phyloP scores from a whole-genome alignment of 2,888 invertebrate genomes.

The Ecliptopera silaceata region DNA sequence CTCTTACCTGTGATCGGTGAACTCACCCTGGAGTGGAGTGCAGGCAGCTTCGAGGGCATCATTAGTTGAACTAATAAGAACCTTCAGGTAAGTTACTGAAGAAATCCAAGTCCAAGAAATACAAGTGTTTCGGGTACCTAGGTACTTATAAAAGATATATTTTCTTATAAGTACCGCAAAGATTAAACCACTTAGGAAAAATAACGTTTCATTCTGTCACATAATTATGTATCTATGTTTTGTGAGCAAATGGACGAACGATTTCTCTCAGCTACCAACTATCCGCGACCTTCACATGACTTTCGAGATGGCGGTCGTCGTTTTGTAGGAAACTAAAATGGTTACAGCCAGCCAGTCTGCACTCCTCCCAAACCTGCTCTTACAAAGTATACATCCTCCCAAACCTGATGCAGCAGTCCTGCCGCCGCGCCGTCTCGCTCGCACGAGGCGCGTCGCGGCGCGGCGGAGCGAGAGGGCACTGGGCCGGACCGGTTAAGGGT shows the following conservation, averaged over 20 bases:
- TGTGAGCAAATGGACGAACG: too few relatives aligned
- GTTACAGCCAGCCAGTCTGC: constrained; percentile 9
- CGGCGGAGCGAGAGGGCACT: constrained; percentile 33
- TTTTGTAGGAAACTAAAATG: background rate
- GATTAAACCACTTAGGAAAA: too few relatives aligned
- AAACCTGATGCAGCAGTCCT: constrained; percentile 38
- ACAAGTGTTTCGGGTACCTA: background rate
- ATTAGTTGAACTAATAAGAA: background rate
- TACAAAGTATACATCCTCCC: constrained; percentile 36
- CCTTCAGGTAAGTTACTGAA: background rate
- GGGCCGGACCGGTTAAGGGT: constrained; percentile 34
- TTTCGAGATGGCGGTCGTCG: background rate
- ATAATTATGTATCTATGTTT: too few relatives aligned
- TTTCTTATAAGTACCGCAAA: too few relatives aligned
- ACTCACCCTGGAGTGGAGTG: constrained; percentile 1
- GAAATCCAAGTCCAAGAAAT: background rate
- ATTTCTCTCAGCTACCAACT: too few relatives aligned
- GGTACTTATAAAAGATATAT: background rate
- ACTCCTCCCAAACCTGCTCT: background rate
- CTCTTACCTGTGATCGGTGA: background rate
- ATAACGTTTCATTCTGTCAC: too few relatives aligned
- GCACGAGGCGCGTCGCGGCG: background rate
- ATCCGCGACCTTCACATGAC: too few relatives aligned
- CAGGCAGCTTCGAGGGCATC: background rate
- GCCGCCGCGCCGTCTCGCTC: constrained; percentile 30